Percentiles rank a stretch among this genome's conserved stretches.
Conservation (phyloP, 1,140 invertebrate genomes). For the Himalopsyche phryganea region DNA sequence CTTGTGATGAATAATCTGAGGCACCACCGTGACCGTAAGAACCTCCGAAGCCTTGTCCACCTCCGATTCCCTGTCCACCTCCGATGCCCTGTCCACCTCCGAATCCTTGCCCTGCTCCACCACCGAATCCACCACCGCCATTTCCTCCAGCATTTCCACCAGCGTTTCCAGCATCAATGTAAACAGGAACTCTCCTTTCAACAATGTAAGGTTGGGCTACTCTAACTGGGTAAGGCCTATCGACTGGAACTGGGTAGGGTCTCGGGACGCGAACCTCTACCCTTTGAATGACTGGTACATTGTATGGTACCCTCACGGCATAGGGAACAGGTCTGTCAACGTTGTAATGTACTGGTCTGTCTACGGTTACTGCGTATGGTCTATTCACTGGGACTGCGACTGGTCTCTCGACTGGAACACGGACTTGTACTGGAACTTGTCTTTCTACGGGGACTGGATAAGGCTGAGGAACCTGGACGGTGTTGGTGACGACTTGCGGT, state of each 20-base stretch:
- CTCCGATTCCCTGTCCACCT: background rate
- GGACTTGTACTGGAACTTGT: slow-evolving; percentile 30
- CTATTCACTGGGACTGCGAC: slow-evolving; percentile 28
- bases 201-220: slow-evolving; percentile 30
- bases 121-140: slow-evolving; percentile 17
- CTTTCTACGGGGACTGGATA: slow-evolving; percentile 32
- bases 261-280: slow-evolving; percentile 27
- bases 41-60: slow-evolving; percentile 6
- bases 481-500: slow-evolving; percentile 24
- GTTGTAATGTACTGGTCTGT: slow-evolving; percentile 29
- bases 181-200: slow-evolving; percentile 29
- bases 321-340: slow-evolving; percentile 31
- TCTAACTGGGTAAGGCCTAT: slow-evolving; percentile 17
- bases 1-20: background rate
- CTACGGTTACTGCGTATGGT: slow-evolving; percentile 33
- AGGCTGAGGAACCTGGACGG: slow-evolving; percentile 30
- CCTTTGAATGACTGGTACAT: slow-evolving; percentile 27
- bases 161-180: slow-evolving; percentile 13
- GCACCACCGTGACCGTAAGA: background rate
- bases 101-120: slow-evolving; percentile 21
- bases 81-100: slow-evolving; percentile 22
- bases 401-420: slow-evolving; percentile 29
- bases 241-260: slow-evolving; percentile 30
- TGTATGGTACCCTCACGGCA: slow-evolving; percentile 32
- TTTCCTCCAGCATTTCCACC: slow-evolving; percentile 7